A percentile compares a stretch with the other conserved stretches of the same genome.
These are phyloP conservation scores for Piprites chloris DNA, from an alignment of 2,113 vertebrate species.

Conservation along the genomic window DNA sequence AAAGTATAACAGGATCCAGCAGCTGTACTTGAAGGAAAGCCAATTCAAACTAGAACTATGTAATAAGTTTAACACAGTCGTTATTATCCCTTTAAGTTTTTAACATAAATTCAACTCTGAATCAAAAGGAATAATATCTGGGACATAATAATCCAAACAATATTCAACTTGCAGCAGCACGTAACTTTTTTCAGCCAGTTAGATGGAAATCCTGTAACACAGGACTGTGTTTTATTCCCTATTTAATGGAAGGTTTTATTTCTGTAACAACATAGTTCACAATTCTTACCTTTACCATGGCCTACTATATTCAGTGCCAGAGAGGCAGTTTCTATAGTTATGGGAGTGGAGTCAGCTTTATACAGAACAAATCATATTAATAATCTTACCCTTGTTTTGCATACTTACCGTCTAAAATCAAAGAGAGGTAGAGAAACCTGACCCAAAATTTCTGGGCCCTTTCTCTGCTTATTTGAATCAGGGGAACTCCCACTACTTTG, in stretches of 20 bases:
- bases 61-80: background rate
- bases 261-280: background rate
- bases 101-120: background rate
- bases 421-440: constrained; percentile 92
- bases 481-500: constrained; percentile 89
- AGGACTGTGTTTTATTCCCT: background rate
- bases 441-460: constrained; percentile 88
- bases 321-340: background rate
- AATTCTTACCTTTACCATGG: background rate
- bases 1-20: background rate
- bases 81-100: background rate
- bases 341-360: background rate
- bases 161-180: background rate
- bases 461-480: constrained; percentile 94
- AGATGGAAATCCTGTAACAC: background rate
- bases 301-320: background rate
- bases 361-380: background rate
- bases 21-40: background rate
- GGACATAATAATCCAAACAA: background rate
- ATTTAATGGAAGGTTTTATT: background rate
- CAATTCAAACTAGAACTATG: background rate
- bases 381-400: background rate
- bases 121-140: background rate
- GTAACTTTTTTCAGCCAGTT: background rate
- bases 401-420: constrained; percentile 88